Conservation (phyloP, 2,113 vertebrate species). For the Ophiodon elongatus region DNA sequence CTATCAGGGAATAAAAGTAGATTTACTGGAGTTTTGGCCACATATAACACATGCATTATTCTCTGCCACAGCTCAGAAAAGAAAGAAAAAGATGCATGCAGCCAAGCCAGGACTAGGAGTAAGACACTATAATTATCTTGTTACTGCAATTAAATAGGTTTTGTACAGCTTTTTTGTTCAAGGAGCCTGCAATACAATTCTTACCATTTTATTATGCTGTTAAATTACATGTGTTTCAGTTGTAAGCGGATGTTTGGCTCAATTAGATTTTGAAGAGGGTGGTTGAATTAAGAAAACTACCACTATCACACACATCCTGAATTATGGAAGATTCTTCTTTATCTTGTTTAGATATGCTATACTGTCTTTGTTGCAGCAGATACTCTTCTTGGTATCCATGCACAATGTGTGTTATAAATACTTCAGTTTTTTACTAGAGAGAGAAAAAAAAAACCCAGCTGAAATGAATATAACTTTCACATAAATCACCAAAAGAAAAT, state of each 20-base stretch:
- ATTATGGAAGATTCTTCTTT: neutral
- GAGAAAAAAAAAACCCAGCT: neutral
- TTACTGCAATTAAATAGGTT: slow-evolving; percentile 12
- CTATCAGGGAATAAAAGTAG: neutral
- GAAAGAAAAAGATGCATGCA: neutral
- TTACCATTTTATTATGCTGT: neutral
- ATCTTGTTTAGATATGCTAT: neutral
- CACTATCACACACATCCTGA: neutral
- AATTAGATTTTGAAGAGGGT: neutral
- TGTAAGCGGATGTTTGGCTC: neutral
- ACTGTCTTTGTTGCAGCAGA: neutral
- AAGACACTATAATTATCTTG: slow-evolving; percentile 5
- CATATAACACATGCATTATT: neutral
- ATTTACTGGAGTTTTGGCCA: neutral
- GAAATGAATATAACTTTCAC: neutral
- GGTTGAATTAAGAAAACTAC: neutral
- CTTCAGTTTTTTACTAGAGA: neutral
- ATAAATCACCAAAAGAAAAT: neutral
- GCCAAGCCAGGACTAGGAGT: neutral
- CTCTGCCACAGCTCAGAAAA: neutral
- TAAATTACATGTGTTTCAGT: neutral
- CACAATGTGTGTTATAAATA: neutral
- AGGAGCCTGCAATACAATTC: neutral
- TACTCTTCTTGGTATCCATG: neutral
- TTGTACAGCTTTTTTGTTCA: neutral